A percentile compares a stretch with the other conserved stretches of the same genome.
These are phyloP conservation scores for Alligator sinensis DNA, from an alignment of 2,113 vertebrate species.

Conservation along the genomic window DNA sequence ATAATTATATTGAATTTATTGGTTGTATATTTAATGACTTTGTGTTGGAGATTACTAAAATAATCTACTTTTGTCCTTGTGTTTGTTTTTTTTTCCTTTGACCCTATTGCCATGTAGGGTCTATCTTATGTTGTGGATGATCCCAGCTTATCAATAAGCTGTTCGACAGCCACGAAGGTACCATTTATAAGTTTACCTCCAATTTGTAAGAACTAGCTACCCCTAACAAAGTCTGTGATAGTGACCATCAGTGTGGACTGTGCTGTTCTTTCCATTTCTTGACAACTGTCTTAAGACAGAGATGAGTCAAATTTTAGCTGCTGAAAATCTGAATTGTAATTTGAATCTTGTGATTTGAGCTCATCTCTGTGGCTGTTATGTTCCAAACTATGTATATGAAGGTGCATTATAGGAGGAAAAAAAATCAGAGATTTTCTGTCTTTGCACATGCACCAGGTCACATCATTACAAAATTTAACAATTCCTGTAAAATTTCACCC, in stretches of 20 bases:
- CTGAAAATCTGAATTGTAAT: not conserved
- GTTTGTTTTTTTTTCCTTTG: not conserved
- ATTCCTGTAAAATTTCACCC: not conserved
- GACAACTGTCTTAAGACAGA: not conserved
- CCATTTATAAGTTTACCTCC: slow-evolving; percentile 25
- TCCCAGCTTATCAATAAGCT: slow-evolving; percentile 46
- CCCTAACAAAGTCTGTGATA: not conserved
- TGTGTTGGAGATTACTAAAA: not conserved
- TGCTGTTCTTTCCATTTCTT: not conserved
- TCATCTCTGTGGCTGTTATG: not conserved
- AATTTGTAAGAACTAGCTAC: not conserved
- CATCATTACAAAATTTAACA: not conserved
- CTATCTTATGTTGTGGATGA: slow-evolving; percentile 37
- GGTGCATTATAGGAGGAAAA: not conserved
- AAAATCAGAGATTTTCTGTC: not conserved
- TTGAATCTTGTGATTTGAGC: not conserved
- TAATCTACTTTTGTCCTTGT: not conserved
- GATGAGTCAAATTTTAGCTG: not conserved
- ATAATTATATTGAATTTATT: not conserved
- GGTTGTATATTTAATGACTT: not conserved
- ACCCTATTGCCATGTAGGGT: slow-evolving; percentile 15
- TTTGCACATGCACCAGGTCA: not conserved
- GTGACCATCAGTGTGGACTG: not conserved
- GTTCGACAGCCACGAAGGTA: slow-evolving; percentile 33
- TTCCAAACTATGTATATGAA: not conserved